phyloP scores from a whole-genome alignment of 2,888 invertebrate species.

The Netelia virgata region DNA sequence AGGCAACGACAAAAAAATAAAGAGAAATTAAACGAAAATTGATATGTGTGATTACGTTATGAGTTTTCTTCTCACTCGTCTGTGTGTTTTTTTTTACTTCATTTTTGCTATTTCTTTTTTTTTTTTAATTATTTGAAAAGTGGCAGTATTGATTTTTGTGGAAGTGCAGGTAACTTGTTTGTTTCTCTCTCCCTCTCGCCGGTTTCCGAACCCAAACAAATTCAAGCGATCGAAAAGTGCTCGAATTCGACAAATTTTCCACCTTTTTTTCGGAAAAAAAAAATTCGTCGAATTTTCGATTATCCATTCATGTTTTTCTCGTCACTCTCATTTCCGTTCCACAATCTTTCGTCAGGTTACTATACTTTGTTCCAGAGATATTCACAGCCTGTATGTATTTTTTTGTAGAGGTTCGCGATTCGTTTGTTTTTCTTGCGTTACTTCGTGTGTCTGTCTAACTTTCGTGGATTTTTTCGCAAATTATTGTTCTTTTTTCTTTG shows the following conservation, averaged over 20 bases:
- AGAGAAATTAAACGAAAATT: slow-evolving; percentile 32
- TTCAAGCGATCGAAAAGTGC: background rate
- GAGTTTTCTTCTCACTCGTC: slow-evolving; percentile 21
- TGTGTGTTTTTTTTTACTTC: slow-evolving; percentile 4
- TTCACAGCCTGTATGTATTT: slow-evolving; percentile 80
- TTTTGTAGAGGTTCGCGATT: slow-evolving; percentile 71
- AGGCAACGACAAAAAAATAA: background rate
- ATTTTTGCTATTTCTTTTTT: slow-evolving; percentile 2
- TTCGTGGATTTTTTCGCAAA: slow-evolving; percentile 9
- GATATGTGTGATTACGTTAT: slow-evolving; percentile 60
- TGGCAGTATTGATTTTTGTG: slow-evolving; percentile 64
- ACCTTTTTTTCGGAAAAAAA: background rate
- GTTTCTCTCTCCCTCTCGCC: slow-evolving; percentile 59
- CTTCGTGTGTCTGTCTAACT: slow-evolving; percentile 19
- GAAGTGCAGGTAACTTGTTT: slow-evolving; percentile 36
- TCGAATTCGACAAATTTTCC: slow-evolving; percentile 26
- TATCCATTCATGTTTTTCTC: background rate
- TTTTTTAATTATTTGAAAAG: slow-evolving; percentile 46
- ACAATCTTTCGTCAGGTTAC: background rate
- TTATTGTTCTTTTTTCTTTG: background rate
- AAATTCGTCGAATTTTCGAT: background rate
- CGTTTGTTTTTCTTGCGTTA: slow-evolving; percentile 32
- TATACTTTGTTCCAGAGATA: slow-evolving; percentile 74
- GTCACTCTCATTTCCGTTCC: background rate
- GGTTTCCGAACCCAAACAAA: slow-evolving; percentile 9